Percentiles rank a stretch among this genome's conserved stretches.
Evolutionary conservation across 2,113 vertebrate genomes (phyloP).

Genomic region (Oreochromis spilurus): DNA sequence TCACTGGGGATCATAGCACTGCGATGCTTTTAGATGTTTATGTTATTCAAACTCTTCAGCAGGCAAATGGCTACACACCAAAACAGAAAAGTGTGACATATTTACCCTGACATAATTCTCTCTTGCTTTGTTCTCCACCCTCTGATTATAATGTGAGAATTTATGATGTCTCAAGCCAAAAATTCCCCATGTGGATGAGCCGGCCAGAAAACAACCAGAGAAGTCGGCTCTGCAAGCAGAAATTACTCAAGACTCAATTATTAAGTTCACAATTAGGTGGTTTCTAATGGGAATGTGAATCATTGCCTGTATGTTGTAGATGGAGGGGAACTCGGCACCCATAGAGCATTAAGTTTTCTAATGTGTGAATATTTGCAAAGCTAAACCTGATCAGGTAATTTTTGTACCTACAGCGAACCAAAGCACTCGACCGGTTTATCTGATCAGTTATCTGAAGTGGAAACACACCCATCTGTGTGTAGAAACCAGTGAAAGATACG

Average conservation of each 20-base stretch:
- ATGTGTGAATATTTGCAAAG: background rate
- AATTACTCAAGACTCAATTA: background rate
- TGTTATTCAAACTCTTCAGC: background rate
- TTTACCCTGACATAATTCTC: background rate
- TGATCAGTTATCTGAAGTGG: background rate
- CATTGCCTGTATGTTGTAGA: background rate
- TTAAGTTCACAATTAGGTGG: background rate
- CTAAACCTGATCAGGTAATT: background rate
- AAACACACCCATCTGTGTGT: background rate
- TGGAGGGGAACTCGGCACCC: background rate
- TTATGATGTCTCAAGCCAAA: background rate
- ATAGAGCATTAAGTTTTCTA: background rate
- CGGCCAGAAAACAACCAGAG: background rate
- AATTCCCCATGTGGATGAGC: background rate
- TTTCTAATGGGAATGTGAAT: background rate
- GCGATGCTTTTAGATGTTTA: background rate
- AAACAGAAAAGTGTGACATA: background rate
- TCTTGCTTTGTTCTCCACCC: background rate
- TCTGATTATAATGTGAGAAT: background rate
- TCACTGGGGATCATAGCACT: background rate
- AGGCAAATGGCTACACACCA: background rate
- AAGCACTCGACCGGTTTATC: background rate
- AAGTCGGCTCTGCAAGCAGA: background rate
- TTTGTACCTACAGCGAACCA: background rate
- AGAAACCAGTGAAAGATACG: background rate